Conservation (phyloP, 2,888 invertebrate species). For the Tenthredo notha region DNA sequence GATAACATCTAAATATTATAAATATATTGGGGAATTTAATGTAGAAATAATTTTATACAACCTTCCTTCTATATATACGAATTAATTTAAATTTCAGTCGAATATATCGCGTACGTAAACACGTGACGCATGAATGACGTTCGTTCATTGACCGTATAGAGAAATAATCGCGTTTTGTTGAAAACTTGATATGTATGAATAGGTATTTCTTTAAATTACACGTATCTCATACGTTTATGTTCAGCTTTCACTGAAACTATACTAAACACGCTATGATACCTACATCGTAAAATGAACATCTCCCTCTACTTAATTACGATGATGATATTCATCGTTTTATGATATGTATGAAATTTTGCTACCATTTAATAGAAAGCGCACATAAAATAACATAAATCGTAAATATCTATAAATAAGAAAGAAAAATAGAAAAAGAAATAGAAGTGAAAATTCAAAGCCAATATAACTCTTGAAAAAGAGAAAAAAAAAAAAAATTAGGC, state of each 20-base stretch:
- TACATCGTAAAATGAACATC: neutral
- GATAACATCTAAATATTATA: too few species aligned
- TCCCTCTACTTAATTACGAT: neutral
- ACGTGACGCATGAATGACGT: slow-evolving; percentile 10
- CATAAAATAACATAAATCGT: neutral
- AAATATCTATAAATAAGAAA: neutral
- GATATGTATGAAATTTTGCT: neutral
- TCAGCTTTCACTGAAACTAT: neutral
- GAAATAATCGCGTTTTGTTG: neutral
- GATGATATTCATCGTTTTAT: neutral
- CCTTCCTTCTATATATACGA: too few species aligned
- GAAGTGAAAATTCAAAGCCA: neutral
- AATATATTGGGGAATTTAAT: neutral
- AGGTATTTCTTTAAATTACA: neutral
- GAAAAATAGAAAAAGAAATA: neutral
- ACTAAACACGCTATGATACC: neutral
- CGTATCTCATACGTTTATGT: neutral
- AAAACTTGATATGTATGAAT: neutral
- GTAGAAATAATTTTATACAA: neutral
- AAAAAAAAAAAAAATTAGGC: neutral
- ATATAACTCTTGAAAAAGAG: too few species aligned
- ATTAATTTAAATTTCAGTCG: neutral
- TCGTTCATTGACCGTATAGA: neutral
- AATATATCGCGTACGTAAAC: slow-evolving; percentile 5
- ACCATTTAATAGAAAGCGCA: neutral